Evolutionary conservation across 1,140 invertebrate species (phyloP), one percentile per base, ranked within the genome.

Genomic region (Lithobius niger): DNA sequence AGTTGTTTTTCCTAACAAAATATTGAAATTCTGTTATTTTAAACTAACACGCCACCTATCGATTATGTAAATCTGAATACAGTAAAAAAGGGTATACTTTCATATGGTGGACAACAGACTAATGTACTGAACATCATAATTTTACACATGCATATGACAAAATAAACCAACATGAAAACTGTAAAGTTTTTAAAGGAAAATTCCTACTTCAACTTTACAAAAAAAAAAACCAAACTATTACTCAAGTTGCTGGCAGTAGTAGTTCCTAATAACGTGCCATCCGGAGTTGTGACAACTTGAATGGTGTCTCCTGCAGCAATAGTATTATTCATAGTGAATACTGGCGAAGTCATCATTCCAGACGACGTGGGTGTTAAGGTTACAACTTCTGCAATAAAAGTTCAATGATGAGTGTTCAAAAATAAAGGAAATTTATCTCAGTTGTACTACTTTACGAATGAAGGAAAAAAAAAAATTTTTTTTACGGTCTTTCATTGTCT

Each of bases 401-500:
- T 6, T 47, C 22, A 47, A 21, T 15, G 22, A 22, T 15, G 22
- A 22, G 19, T 47, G 44, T 15, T 6, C 13, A 47, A 6, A 18
- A 13, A 10, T 47, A 10, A 50, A 6, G 13, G 13, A 6, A 25
- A 3, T 13, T 24, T 19, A 24, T 50, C 10, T 50, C 22, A 10
- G 4, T 19, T 13, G 16, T 19, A 6, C 18, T 45, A 18, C 18
- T 45, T 6, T 13, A 45, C 4, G 6, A 10, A 13, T 45, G 4
- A 10, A 45, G 6, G 6, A 13, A 6, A 18, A 45, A 45, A 4
- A 45, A 45, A n/a, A 21, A 56, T 25, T 4, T 45, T 2, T 13
- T 1, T 54, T 44, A 60, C 60, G 43, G 47, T 63, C 58, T 59
- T 62, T 62, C 15, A 60, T 50, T 42, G 31, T 6, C n/a, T 59